phyloP scores from a whole-genome alignment of 2,113 vertebrate genomes.

The Ranitomeya variabilis region DNA sequence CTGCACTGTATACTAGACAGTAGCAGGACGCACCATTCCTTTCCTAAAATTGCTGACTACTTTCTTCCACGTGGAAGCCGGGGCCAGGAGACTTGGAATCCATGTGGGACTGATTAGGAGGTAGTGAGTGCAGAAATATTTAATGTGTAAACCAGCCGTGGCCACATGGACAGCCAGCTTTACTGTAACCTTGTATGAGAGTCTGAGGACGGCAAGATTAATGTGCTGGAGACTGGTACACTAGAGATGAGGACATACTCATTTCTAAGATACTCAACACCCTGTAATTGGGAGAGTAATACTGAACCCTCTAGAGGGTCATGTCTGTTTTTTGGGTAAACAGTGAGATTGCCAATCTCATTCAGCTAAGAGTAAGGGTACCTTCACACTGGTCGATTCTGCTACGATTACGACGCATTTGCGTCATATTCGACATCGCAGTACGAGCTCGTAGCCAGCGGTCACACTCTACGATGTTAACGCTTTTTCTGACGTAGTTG shows the following conservation, averaged over 20 bases:
- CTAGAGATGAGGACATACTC: background rate
- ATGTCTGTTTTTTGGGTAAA: background rate
- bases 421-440: too few relatives aligned
- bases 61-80: conserved; percentile 24
- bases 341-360: background rate
- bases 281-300: background rate
- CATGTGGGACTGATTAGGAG: conserved; percentile 39
- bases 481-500: too few relatives aligned
- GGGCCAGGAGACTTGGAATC: conserved; percentile 1
- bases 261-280: background rate
- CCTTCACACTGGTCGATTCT: too few relatives aligned
- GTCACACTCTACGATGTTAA: too few relatives aligned
- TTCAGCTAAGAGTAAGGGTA: too few relatives aligned
- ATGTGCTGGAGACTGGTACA: background rate
- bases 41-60: conserved; percentile 40
- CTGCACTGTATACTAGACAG: background rate
- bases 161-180: conserved; percentile 31
- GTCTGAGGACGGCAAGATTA: background rate
- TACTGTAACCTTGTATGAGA: background rate
- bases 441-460: too few relatives aligned
- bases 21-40: background rate
- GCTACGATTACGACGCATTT: too few relatives aligned
- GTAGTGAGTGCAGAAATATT: background rate
- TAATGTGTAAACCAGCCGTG: conserved; percentile 30
- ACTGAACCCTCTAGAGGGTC: background rate